A percentile compares a stretch with the other conserved stretches of the same genome.
phyloP scores from a whole-genome alignment of 1,140 invertebrate species.

The Diachasma alloeum region DNA sequence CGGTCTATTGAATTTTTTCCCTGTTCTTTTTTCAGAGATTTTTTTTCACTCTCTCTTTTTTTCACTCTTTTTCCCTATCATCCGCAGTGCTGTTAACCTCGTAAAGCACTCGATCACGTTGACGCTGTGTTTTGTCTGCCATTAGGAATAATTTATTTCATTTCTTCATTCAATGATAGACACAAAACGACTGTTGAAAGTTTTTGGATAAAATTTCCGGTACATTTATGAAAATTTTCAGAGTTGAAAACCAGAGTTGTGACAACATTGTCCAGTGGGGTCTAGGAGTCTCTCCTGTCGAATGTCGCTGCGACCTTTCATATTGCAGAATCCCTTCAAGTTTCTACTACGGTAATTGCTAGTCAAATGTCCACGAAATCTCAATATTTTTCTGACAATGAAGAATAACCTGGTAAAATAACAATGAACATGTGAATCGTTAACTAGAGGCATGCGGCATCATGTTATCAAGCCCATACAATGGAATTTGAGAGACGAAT shows the following conservation, averaged over 20 bases:
- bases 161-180: neutral
- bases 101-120: neutral
- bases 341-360: neutral
- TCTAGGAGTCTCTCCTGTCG: no score
- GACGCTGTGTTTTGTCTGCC: neutral
- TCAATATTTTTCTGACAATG: no score
- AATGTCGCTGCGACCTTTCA: no score
- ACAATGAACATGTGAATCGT: neutral
- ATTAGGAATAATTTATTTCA: neutral
- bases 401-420: no score
- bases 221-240: no score
- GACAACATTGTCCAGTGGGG: no score
- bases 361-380: neutral
- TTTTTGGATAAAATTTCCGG: neutral
- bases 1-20: conserved; percentile 50
- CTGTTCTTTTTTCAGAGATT: neutral
- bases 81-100: conserved; percentile 2
- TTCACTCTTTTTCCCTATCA: neutral
- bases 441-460: neutral
- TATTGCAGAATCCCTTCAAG: no score
- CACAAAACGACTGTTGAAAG: neutral
- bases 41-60: neutral
- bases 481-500: neutral
- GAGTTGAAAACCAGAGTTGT: no score
- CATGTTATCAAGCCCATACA: neutral